Base-by-base conservation (phyloP, 2,113 vertebrate species). In the Mesembrinibis cayennensis region DNA sequence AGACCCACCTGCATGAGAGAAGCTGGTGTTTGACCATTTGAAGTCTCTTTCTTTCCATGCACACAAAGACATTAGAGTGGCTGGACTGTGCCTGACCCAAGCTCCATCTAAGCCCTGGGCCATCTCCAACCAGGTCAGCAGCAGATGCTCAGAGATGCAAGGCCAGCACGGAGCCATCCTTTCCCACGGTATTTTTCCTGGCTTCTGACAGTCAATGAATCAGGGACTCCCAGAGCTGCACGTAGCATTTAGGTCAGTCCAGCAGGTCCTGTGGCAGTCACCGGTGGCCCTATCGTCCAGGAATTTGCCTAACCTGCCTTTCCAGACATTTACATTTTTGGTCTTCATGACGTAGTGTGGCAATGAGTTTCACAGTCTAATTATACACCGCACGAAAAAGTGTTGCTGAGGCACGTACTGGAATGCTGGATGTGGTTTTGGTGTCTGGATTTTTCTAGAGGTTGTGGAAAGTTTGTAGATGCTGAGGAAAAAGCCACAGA, bases 231-330 rank as follows among this genome's bases (percentile, higher is more conserved):
- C 47, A 52, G 73, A 30, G 66, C 18, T 36, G 44, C 82, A 65
- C 5, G 0, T 2, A 47, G 61, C 66, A 29, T 62, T 70, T 45
- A 80, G 71, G 71, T 55, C 76, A 80, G 42, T 25, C 38, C 76
- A 45, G 71, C 66, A 93, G 74, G 34, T 47, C 47, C 80, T 62
- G 77, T 29, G 65, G 55, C 78, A 66, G 36, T 23, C 85, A 53
- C 11, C 3, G 3, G 71, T 34, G 55, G 63, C 78, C 45, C 40
- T 23, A 1, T 32, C 1, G 1, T 5, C 56, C 71, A 86, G 82
- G 70, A 79, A 62, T 96, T 90, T 53, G 42, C 49, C 79, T 15
- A 67, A 92, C 62, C 71, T 49, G 82, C 65, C 74, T 85, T 74
- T 78, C 78, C 52, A 50, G 89, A 21, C 52, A 45, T 13, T 34